A percentile compares a stretch with the other conserved stretches of the same genome.
phyloP scores from a whole-genome alignment of 1,140 invertebrate species.

The Neodiprion pinetum region DNA sequence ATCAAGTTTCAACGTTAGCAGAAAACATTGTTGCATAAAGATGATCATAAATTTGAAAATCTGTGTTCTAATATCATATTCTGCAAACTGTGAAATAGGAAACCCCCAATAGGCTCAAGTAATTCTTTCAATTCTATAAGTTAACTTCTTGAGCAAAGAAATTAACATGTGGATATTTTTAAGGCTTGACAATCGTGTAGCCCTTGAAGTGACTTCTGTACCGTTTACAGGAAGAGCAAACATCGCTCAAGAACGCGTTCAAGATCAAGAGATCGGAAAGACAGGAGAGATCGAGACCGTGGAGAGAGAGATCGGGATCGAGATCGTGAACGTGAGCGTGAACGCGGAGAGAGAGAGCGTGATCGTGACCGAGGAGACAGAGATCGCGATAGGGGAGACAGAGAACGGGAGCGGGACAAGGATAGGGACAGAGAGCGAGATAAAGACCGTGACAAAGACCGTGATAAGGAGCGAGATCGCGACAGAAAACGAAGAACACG shows the following conservation, averaged over 20 bases:
- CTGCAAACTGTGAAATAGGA: too few relatives aligned
- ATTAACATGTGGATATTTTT: too few relatives aligned
- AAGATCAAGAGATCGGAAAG: conserved; percentile 49
- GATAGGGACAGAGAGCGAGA: conserved; percentile 44
- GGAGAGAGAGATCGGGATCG: conserved; percentile 32
- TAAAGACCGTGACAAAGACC: conserved; percentile 53
- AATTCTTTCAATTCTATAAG: too few relatives aligned
- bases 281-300: conserved; percentile 29
- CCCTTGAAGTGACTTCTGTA: conserved; percentile 8
- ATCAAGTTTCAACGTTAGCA: too few relatives aligned
- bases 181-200: too few relatives aligned
- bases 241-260: conserved; percentile 61
- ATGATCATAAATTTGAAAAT: too few relatives aligned
- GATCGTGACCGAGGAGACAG: conserved; percentile 23
- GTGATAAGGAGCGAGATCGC: conserved; percentile 54
- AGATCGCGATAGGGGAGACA: conserved; percentile 9
- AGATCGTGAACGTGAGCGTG: conserved; percentile 33
- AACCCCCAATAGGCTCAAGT: too few relatives aligned
- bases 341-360: conserved; percentile 26
- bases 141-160: too few relatives aligned
- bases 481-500: conserved; percentile 43
- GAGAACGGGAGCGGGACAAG: conserved; percentile 34
- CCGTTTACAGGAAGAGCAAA: conserved; percentile 57
- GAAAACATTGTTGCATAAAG: too few relatives aligned
- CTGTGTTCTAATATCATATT: too few relatives aligned